Percentiles rank a stretch among this genome's conserved stretches.
Conservation (phyloP, 1,140 invertebrate species). For the Oscheius sp. region DNA sequence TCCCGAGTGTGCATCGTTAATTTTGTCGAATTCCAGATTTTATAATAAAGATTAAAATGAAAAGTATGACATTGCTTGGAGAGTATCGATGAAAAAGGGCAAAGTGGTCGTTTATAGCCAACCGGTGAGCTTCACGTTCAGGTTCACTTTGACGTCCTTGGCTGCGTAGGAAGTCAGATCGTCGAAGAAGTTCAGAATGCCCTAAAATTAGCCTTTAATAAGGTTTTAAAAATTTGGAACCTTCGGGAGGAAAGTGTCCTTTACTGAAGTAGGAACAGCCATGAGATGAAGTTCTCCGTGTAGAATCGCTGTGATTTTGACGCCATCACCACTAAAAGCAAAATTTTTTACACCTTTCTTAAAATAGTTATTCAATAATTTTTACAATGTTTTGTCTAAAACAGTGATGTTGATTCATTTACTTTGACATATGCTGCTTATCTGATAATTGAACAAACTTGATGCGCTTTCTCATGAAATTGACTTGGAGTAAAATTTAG, state of each 20-base stretch:
- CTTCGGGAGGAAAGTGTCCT: constrained; percentile 18
- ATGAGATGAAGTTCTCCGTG: constrained; percentile 12
- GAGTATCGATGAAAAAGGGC: background rate
- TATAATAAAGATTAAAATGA: too few relatives aligned
- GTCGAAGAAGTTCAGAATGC: constrained; percentile 13
- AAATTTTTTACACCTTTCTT: background rate
- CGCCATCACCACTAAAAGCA: constrained; percentile 14
- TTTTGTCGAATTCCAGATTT: too few relatives aligned
- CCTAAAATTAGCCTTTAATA: background rate
- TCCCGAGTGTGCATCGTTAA: too few relatives aligned
- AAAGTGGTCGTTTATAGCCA: background rate
- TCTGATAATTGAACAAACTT: too few relatives aligned
- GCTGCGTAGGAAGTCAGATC: constrained; percentile 5
- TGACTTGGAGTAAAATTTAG: too few relatives aligned
- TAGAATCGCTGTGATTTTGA: constrained; percentile 15
- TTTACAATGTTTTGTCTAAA: too few relatives aligned
- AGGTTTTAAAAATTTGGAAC: background rate
- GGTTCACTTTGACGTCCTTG: constrained; percentile 12
- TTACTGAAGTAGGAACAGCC: background rate
- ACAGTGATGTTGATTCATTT: too few relatives aligned
- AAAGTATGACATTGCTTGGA: too few relatives aligned
- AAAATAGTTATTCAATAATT: too few relatives aligned
- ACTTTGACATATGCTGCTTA: too few relatives aligned
- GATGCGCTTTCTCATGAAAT: too few relatives aligned
- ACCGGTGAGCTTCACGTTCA: background rate